Conservation (phyloP, 1,140 invertebrate genomes). For the Ylistrum balloti region DNA sequence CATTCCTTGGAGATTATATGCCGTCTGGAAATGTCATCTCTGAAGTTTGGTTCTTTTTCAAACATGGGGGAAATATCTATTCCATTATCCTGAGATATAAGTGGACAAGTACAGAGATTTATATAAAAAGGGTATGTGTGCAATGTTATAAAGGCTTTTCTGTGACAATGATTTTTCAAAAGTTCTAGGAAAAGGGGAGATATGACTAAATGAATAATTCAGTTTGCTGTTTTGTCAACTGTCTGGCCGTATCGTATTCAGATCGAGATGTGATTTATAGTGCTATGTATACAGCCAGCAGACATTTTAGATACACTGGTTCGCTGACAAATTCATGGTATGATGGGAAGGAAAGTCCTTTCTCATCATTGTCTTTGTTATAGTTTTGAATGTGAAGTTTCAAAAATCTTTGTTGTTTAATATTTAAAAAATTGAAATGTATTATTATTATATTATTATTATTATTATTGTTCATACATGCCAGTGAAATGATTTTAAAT, state of each 20-base stretch:
- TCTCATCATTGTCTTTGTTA: slow-evolving; percentile 29
- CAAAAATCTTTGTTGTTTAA: slow-evolving; percentile 31
- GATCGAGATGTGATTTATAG: background rate
- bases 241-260: background rate
- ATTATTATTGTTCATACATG: slow-evolving; percentile 8
- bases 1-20: background rate
- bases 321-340: background rate
- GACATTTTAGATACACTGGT: background rate
- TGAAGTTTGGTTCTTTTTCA: background rate
- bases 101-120: background rate
- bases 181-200: background rate
- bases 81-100: background rate
- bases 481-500: slow-evolving; percentile 35
- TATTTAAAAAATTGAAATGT: slow-evolving; percentile 28
- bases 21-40: background rate
- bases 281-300: background rate
- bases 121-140: slow-evolving; percentile 6
- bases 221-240: background rate
- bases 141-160: background rate
- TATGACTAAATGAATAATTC: background rate
- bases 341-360: background rate
- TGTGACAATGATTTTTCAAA: background rate
- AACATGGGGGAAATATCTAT: background rate
- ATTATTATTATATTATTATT: slow-evolving; percentile 30
- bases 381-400: slow-evolving; percentile 35